These are phyloP conservation scores for Catalaphyllia jardinei DNA, from an alignment of 64 coral and sea anemone species.

Conservation along the genomic window DNA sequence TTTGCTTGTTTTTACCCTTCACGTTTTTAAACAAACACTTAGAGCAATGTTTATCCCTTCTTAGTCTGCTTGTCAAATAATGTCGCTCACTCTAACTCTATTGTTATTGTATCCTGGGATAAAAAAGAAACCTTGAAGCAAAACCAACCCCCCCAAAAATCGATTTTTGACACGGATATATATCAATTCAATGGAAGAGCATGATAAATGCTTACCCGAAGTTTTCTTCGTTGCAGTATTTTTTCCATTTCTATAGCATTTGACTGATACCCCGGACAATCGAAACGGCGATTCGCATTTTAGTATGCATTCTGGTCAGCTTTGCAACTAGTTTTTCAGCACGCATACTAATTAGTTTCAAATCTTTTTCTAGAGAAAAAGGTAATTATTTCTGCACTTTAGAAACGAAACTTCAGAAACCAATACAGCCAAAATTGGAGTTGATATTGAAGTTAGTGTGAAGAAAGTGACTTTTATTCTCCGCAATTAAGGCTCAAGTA, in stretches of 20 bases:
- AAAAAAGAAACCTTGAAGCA: background rate
- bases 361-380: too few relatives aligned
- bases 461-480: background rate
- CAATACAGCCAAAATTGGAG: background rate
- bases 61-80: background rate
- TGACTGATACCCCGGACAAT: too few relatives aligned
- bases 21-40: conserved; percentile 5
- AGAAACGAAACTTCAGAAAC: too few relatives aligned
- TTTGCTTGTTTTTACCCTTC: background rate
- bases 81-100: background rate
- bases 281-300: too few relatives aligned
- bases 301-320: too few relatives aligned
- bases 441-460: background rate
- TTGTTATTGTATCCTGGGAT: background rate
- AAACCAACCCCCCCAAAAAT: background rate
- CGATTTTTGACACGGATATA: too few relatives aligned
- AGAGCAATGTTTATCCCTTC: background rate
- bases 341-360: too few relatives aligned
- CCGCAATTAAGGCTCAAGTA: background rate
- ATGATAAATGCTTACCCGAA: too few relatives aligned
- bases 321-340: background rate
- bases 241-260: too few relatives aligned
- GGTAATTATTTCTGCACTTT: too few relatives aligned
- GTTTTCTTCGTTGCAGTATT: too few relatives aligned
- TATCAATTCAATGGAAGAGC: too few relatives aligned